Evolutionary conservation across 2,888 invertebrate species (phyloP), one percentile per base, ranked within the genome.

Genomic region (Eupithecia centaureata): DNA sequence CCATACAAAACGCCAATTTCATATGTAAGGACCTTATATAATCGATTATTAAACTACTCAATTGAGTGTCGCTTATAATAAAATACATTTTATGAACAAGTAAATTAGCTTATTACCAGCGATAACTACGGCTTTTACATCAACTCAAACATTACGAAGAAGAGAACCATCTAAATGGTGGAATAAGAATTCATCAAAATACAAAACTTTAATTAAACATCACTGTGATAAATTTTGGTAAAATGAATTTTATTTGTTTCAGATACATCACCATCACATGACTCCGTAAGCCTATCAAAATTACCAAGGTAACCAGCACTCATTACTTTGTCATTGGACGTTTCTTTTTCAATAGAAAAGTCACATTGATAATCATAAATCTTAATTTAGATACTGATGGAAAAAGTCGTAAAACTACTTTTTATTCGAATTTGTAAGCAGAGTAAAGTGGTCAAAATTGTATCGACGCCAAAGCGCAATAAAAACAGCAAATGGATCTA

Each of bases 181-280:
- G n/a, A n/a, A n/a, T n/a, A n/a, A n/a, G n/a, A n/a, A n/a, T n/a
- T n/a, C n/a, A n/a, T n/a, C n/a, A n/a, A n/a, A n/a, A n/a, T n/a
- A n/a, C n/a, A n/a, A n/a, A n/a, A n/a, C n/a, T n/a, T n/a, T n/a
- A n/a, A n/a, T n/a, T n/a, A n/a, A n/a, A n/a, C n/a, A n/a, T n/a
- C n/a, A n/a, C n/a, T n/a, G n/a, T n/a, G n/a, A n/a, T 42, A 5
- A 25, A 22, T 15, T 2, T 18, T 35, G 10, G 22, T 12, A 25
- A 15, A 51, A 27, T 47, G 13, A 27, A 25, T 58, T 58, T 47
- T 68, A 63, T 75, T 86, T 86, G 82, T 91, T 92, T 78, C 91
- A 92, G 92, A 88, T 86, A 84, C 85, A 74, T 80, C 83, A 80
- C 85, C 79, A 80, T 77, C 78, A 78, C 81, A 82, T 83, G 84